Evolutionary conservation across 2,113 vertebrate genomes (phyloP).

Genomic region (Halichoeres trimaculatus): DNA sequence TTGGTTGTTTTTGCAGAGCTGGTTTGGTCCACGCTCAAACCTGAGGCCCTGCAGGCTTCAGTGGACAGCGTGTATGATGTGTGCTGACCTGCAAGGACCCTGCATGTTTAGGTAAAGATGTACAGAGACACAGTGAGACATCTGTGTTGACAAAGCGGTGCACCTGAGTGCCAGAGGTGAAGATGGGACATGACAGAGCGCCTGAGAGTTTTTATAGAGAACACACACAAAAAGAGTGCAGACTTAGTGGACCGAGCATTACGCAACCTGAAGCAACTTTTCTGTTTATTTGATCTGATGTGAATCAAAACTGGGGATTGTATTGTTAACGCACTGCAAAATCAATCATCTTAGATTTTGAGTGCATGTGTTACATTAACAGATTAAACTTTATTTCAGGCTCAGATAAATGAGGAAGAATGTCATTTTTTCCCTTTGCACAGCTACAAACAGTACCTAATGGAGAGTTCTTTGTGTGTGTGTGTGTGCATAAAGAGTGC

Average conservation of each 20-base stretch:
- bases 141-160: conserved; percentile 48
- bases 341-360: conserved; percentile 4
- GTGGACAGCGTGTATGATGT: conserved; percentile 50
- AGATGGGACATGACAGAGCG: conserved; percentile 54
- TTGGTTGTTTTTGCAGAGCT: conserved; percentile 73
- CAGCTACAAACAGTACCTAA: not conserved
- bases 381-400: conserved; percentile 40
- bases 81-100: conserved; percentile 61
- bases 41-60: conserved; percentile 60
- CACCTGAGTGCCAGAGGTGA: conserved; percentile 53
- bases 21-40: conserved; percentile 54
- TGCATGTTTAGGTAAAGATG: conserved; percentile 54
- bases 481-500: conserved; percentile 2
- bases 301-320: not conserved
- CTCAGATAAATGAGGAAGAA: conserved; percentile 5
- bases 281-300: not conserved
- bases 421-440: not conserved
- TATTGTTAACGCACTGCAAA: not conserved
- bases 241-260: conserved; percentile 7
- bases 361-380: conserved; percentile 13
- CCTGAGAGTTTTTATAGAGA: conserved; percentile 33
- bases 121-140: conserved; percentile 44
- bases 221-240: not conserved
- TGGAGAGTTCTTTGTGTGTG: conserved; percentile 7
- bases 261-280: not conserved